These are phyloP conservation scores for Drosophila fungiperda DNA, from an alignment of 2,888 invertebrate species.

Conservation along the genomic window DNA sequence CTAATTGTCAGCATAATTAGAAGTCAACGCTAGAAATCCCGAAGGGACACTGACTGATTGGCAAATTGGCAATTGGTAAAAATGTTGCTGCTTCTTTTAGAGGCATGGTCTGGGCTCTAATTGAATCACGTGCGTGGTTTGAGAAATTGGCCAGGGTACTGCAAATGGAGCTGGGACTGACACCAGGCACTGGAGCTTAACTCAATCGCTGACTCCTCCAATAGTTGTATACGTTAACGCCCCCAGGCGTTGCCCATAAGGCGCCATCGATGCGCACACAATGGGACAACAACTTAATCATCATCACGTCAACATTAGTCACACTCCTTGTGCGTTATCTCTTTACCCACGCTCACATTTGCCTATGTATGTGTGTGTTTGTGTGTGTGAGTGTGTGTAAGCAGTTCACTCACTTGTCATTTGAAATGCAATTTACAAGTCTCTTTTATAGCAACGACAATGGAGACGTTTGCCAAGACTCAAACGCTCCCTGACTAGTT, in stretches of 20 bases:
- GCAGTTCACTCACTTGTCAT: conserved; percentile 59
- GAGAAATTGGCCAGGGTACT: conserved; percentile 45
- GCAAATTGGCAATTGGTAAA: conserved; percentile 50
- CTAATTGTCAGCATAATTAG: conserved; percentile 73
- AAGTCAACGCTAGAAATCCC: conserved; percentile 58
- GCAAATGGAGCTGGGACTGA: conserved; percentile 49
- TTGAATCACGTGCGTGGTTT: conserved; percentile 71
- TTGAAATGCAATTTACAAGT: conserved; percentile 73
- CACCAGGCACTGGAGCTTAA: background rate
- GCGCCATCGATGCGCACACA: conserved; percentile 59
- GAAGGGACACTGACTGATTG: conserved; percentile 64
- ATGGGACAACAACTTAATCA: conserved; percentile 75
- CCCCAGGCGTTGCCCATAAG: conserved; percentile 43
- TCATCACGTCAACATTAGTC: conserved; percentile 77
- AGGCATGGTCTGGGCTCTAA: conserved; percentile 49
- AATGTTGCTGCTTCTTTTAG: conserved; percentile 39
- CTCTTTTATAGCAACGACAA: conserved; percentile 71
- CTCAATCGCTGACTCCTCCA: conserved; percentile 38
- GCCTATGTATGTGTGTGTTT: background rate
- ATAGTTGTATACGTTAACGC: conserved; percentile 40
- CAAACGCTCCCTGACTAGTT: conserved; percentile 33
- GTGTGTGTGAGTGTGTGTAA: conserved; percentile 4
- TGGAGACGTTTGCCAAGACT: conserved; percentile 62
- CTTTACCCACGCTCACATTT: conserved; percentile 32
- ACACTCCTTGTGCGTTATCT: conserved; percentile 69